Percentiles rank a stretch among this genome's conserved stretches.
Conservation (phyloP, 2,113 vertebrate species). For the Haplochromis vanheusdeni region DNA sequence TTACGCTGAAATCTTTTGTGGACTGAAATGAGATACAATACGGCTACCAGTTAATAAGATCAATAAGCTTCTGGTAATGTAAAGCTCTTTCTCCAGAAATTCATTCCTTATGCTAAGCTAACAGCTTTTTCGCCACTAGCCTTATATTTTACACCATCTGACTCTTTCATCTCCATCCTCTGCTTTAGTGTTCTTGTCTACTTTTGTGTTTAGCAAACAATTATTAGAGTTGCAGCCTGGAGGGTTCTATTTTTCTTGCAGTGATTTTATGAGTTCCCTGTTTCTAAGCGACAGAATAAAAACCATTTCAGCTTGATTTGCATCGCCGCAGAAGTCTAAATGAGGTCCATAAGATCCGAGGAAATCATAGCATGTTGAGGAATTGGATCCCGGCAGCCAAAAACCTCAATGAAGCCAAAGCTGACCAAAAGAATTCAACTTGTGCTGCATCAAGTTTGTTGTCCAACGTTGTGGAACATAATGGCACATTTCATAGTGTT, state of each 20-base stretch:
- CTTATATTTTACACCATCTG: neutral
- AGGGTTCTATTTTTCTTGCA: neutral
- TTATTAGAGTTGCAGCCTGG: neutral
- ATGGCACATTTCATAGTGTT: neutral
- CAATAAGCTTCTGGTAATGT: neutral
- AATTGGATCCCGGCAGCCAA: neutral
- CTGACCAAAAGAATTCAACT: neutral
- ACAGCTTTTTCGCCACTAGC: neutral
- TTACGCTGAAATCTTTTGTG: neutral
- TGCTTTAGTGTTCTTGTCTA: neutral
- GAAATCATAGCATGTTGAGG: neutral
- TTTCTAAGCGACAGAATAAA: neutral
- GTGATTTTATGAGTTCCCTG: neutral
- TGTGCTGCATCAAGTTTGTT: neutral
- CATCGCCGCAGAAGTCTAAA: neutral
- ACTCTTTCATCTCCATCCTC: neutral
- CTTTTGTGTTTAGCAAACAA: neutral
- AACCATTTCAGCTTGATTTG: neutral
- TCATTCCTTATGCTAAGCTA: neutral
- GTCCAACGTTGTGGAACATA: neutral
- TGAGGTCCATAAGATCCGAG: neutral
- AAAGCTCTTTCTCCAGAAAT: neutral
- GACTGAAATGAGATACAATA: neutral
- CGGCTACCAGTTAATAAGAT: neutral
- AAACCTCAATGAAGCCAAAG: constrained; percentile 4